Percentiles rank a stretch among this genome's conserved stretches.
Conservation (phyloP, 1,140 invertebrate species). For the Diploscapter pachys region DNA sequence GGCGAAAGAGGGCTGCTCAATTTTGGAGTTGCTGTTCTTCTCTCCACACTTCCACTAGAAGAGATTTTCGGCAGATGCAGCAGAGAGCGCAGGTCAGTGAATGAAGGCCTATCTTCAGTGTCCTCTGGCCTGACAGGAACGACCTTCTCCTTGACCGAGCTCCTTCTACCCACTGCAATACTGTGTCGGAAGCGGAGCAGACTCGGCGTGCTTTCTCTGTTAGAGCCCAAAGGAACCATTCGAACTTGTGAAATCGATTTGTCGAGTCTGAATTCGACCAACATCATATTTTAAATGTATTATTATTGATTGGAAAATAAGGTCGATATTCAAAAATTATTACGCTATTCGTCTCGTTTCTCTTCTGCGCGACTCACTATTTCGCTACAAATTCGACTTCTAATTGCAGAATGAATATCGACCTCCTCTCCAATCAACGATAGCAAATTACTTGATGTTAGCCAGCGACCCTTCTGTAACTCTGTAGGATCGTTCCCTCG, state of each 20-base stretch:
- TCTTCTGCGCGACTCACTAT: not conserved
- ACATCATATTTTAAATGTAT: not conserved
- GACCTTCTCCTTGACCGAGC: slow-evolving; percentile 7
- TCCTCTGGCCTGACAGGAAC: slow-evolving; percentile 15
- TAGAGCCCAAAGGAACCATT: slow-evolving; percentile 25
- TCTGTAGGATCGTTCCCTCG: slow-evolving; percentile 16
- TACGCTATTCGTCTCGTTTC: not conserved
- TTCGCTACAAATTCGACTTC: not conserved
- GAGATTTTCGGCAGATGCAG: too few relatives aligned
- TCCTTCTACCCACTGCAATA: not conserved
- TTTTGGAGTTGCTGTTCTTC: too few relatives aligned
- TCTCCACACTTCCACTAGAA: too few relatives aligned
- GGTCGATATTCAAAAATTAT: not conserved
- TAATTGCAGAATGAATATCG: not conserved
- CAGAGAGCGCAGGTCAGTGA: too few relatives aligned
- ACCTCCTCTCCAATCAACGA: not conserved
- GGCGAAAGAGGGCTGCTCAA: too few relatives aligned
- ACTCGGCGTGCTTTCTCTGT: not conserved
- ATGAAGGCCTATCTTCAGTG: not conserved
- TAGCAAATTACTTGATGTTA: slow-evolving; percentile 18
- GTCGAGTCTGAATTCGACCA: slow-evolving; percentile 17
- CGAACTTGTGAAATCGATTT: slow-evolving; percentile 21
- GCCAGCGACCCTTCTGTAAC: slow-evolving; percentile 26
- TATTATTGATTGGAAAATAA: not conserved
- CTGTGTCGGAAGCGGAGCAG: not conserved